phyloP scores from a whole-genome alignment of 2,113 vertebrate species.

The Coregonus clupeaformis region DNA sequence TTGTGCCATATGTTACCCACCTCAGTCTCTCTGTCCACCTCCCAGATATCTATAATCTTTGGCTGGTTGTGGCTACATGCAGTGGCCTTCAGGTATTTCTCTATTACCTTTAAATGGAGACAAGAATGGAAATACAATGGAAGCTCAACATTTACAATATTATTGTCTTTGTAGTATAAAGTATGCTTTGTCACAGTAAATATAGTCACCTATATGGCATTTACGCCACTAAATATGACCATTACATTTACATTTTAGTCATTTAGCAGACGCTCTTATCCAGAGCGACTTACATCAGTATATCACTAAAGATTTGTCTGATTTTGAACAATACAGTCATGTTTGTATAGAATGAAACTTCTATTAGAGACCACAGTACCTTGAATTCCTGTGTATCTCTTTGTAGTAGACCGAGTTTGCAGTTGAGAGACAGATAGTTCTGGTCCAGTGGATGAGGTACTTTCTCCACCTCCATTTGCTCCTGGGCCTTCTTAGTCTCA shows the following conservation, averaged over 20 bases:
- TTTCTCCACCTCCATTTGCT: conserved; percentile 67
- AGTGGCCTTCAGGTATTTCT: conserved; percentile 77
- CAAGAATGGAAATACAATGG: conserved; percentile 7
- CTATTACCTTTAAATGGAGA: conserved; percentile 75
- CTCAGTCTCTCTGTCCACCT: conserved; percentile 80
- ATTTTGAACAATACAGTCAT: too few relatives aligned
- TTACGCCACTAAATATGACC: background rate
- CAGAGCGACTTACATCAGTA: too few relatives aligned
- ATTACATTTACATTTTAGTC: too few relatives aligned
- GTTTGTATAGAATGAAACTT: too few relatives aligned
- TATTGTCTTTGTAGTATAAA: background rate
- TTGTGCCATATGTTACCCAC: conserved; percentile 59
- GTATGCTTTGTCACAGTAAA: background rate
- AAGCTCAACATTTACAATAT: background rate
- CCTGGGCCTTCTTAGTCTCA: conserved; percentile 70
- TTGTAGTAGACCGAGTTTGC: conserved; percentile 76
- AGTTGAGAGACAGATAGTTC: conserved; percentile 83
- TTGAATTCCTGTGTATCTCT: conserved; percentile 52
- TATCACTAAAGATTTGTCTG: too few relatives aligned
- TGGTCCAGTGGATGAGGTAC: conserved; percentile 81
- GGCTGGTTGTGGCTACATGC: background rate
- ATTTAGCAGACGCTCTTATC: too few relatives aligned
- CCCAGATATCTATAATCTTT: conserved; percentile 81
- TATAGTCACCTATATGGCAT: background rate
- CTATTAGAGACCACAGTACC: conserved; percentile 45